Conservation (phyloP, 2,113 vertebrate genomes). For the Ellobius talpinus region DNA sequence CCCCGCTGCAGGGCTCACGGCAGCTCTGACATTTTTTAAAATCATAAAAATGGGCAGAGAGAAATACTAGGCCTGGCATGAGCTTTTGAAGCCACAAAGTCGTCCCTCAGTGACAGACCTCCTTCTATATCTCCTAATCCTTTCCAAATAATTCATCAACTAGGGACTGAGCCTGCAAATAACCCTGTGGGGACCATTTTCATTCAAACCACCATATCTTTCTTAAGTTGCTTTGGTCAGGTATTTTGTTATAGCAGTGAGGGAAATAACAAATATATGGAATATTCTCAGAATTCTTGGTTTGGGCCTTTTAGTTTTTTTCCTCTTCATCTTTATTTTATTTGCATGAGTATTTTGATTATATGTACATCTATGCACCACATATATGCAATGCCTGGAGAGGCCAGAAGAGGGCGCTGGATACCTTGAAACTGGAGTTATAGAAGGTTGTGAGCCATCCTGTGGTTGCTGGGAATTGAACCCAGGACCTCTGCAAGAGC, state of each 20-base stretch:
- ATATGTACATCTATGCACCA: no score
- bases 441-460: background rate
- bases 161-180: background rate
- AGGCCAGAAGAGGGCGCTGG: background rate
- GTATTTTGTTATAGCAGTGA: background rate
- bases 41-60: no score
- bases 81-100: background rate
- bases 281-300: background rate
- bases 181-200: background rate
- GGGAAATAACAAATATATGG: background rate
- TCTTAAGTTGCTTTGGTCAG: background rate
- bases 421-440: background rate
- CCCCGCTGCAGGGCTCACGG: no score
- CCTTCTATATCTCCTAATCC: background rate
- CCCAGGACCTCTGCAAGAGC: background rate
- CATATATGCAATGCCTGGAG: background rate
- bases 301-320: background rate
- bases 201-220: background rate
- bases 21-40: no score
- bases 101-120: background rate
- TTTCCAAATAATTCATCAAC: background rate
- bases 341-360: background rate
- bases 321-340: background rate
- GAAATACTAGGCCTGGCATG: background rate
- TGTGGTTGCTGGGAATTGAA: background rate